Percentiles rank a stretch among this genome's conserved stretches.
phyloP scores from a whole-genome alignment of 2,888 invertebrate genomes.

The Melieria crassipennis region DNA sequence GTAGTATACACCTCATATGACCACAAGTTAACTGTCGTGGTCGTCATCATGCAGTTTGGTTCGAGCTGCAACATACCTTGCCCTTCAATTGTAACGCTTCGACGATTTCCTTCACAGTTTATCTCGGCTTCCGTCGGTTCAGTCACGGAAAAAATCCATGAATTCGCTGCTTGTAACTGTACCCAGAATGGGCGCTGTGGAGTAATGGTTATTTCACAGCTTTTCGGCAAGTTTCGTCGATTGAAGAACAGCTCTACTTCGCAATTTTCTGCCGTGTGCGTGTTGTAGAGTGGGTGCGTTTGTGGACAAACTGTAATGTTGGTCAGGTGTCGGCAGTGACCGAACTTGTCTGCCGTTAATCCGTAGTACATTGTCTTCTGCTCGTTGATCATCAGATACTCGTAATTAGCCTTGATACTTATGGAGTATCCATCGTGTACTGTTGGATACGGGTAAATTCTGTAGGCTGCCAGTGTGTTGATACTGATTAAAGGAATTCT shows the following conservation, averaged over 20 bases:
- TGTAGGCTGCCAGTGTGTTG: background rate
- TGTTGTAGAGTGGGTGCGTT: slow-evolving; percentile 10
- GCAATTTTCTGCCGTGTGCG: background rate
- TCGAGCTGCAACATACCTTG: slow-evolving; percentile 3
- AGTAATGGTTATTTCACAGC: slow-evolving; percentile 13
- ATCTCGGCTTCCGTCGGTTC: background rate
- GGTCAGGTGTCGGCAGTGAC: slow-evolving; percentile 1
- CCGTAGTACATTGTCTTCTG: slow-evolving; percentile 4
- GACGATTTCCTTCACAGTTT: background rate
- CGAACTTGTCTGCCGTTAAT: slow-evolving; percentile 10
- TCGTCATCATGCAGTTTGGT: background rate
- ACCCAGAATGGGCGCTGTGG: slow-evolving; percentile 8
- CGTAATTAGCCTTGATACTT: background rate
- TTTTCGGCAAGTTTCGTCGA: background rate
- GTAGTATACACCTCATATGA: slow-evolving; percentile 3
- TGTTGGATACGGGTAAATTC: slow-evolving; percentile 19
- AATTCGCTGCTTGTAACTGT: background rate
- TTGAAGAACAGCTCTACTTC: background rate
- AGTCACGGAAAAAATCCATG: no score
- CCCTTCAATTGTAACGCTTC: background rate
- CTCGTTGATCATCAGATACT: slow-evolving; percentile 2
- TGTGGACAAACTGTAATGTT: slow-evolving; percentile 10
- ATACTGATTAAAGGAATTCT: slow-evolving; percentile 19
- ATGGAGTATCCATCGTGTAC: slow-evolving; percentile 15
- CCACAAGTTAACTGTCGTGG: slow-evolving; percentile 9